These are phyloP conservation scores for Phalacrocorax pelagicus DNA, from an alignment of 2,113 vertebrate species.

Conservation along the genomic window DNA sequence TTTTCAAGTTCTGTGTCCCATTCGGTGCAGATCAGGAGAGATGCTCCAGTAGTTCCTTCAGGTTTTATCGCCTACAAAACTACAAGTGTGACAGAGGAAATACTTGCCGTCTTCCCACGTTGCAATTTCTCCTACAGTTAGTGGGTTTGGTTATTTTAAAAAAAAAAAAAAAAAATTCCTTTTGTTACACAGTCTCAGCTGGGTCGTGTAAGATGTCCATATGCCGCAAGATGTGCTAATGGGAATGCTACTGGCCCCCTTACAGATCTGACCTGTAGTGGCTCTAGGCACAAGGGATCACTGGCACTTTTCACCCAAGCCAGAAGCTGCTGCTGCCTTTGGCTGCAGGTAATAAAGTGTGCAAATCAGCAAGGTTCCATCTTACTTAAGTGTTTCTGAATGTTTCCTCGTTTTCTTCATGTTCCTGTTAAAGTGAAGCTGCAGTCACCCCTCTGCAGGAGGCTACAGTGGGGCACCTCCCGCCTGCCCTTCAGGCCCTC, in stretches of 20 bases:
- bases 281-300: not conserved
- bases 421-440: not conserved
- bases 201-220: not conserved
- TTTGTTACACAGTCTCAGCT: not conserved
- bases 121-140: not conserved
- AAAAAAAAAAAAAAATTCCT: not conserved
- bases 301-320: not conserved
- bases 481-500: not conserved
- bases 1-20: not conserved
- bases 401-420: not conserved
- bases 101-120: not conserved
- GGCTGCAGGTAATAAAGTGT: not conserved
- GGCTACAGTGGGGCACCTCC: not conserved
- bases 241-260: not conserved
- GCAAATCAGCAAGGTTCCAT: not conserved
- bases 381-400: accelerated
- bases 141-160: not conserved
- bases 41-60: not conserved
- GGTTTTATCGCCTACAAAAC: not conserved
- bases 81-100: not conserved
- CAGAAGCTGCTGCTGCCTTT: not conserved
- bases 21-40: not conserved
- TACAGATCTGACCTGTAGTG: not conserved
- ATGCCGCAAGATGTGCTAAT: not conserved
- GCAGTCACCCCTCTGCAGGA: not conserved